Conservation (phyloP, 2,797 vertebrate genomes). For the Bradypus variegatus region DNA sequence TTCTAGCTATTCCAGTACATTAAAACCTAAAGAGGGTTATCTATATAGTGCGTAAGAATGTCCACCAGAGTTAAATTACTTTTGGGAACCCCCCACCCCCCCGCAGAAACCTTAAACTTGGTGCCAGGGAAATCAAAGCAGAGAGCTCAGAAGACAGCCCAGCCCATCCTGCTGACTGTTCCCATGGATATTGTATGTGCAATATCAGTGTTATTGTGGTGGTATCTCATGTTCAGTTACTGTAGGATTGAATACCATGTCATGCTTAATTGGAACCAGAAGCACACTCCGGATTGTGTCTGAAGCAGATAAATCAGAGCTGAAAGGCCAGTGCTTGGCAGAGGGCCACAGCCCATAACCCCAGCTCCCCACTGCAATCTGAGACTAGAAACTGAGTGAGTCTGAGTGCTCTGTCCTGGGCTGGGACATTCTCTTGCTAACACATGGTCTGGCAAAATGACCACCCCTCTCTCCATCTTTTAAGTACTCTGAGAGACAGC, state of each 20-base stretch:
- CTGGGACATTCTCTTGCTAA: not conserved
- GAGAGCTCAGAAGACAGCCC: not conserved
- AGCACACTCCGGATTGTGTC: not conserved
- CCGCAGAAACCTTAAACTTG: not conserved
- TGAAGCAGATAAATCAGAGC: not conserved
- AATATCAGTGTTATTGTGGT: not conserved
- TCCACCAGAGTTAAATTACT: not conserved
- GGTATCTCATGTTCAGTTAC: not conserved
- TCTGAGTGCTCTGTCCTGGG: not conserved
- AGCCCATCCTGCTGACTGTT: rapidly evolving
- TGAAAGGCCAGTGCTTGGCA: constrained; percentile 33
- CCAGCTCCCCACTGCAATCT: not conserved
- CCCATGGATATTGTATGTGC: not conserved
- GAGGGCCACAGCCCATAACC: not conserved
- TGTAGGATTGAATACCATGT: not conserved
- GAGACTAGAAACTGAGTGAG: not conserved
- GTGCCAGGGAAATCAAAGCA: not conserved
- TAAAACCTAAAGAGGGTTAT: too few species aligned
- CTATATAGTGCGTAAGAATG: too few species aligned
- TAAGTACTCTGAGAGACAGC: not conserved
- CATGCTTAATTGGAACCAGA: constrained; percentile 34
- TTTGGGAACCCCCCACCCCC: not conserved
- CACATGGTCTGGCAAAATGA: not conserved
- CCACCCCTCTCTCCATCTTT: not conserved
- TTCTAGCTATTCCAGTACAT: too few species aligned